Conservation (phyloP, 1,140 invertebrate genomes). For the Micrasema longulum region DNA sequence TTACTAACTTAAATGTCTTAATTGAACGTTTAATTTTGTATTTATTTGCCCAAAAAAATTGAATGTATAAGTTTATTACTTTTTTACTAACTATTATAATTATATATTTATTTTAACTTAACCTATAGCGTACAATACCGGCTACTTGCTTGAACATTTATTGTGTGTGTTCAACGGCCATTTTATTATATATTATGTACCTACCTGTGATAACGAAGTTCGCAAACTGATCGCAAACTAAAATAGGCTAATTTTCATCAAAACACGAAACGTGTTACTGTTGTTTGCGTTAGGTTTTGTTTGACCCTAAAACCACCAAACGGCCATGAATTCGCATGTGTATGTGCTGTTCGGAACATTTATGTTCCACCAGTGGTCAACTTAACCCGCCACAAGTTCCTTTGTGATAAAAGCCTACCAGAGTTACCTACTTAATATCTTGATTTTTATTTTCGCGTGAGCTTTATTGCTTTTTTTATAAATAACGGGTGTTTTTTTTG, state of each 20-base stretch:
- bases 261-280: background rate
- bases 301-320: slow-evolving; percentile 1
- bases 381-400: background rate
- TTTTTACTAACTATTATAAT: too few relatives aligned
- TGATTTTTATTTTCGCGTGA: slow-evolving; percentile 11
- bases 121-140: too few relatives aligned
- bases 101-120: too few relatives aligned
- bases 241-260: background rate
- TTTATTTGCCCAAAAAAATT: too few relatives aligned
- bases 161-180: background rate
- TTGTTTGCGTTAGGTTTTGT: slow-evolving; percentile 13
- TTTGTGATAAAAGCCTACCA: slow-evolving; percentile 16
- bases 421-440: background rate
- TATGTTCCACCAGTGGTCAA: slow-evolving; percentile 8
- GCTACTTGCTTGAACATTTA: background rate
- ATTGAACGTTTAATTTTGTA: too few relatives aligned
- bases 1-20: too few relatives aligned
- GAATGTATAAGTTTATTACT: too few relatives aligned
- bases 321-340: slow-evolving; percentile 11
- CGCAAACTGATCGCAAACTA: slow-evolving; percentile 1
- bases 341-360: background rate
- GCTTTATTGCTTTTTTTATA: background rate
- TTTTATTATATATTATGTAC: background rate
- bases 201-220: slow-evolving; percentile 1
- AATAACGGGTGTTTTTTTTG: background rate